A percentile compares a stretch with the other conserved stretches of the same genome.
Evolutionary conservation across 2,113 vertebrate genomes (phyloP).

Genomic region (Butorides virescens): DNA sequence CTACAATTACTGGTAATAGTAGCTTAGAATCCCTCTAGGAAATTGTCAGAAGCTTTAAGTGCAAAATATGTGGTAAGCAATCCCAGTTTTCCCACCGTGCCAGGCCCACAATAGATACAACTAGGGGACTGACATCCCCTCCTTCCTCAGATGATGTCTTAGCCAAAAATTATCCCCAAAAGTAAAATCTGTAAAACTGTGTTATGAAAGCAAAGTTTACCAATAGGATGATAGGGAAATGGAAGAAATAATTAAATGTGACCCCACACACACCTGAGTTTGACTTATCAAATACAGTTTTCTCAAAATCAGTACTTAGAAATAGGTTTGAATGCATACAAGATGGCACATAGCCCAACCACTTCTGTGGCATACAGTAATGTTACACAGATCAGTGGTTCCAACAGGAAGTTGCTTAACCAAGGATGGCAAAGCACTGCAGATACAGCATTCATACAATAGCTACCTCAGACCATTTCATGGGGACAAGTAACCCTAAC

Average conservation of each 20-base stretch:
- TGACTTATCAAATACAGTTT: neutral
- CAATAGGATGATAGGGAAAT: neutral
- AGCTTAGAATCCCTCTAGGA: neutral
- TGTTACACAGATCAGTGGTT: neutral
- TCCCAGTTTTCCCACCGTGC: neutral
- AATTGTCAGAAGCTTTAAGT: neutral
- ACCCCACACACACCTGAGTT: neutral
- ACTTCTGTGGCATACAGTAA: neutral
- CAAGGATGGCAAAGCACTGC: neutral
- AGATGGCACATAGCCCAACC: neutral
- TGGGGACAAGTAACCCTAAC: neutral
- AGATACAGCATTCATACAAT: neutral
- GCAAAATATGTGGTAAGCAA: neutral
- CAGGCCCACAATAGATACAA: neutral
- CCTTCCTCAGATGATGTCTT: neutral
- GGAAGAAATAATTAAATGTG: neutral
- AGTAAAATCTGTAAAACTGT: neutral
- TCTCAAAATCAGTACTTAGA: neutral
- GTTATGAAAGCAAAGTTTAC: neutral
- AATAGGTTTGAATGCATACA: neutral
- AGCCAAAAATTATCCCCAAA: neutral
- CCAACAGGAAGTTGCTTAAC: neutral
- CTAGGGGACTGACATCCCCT: neutral
- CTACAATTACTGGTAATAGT: fast-evolving
- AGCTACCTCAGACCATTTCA: neutral